These are phyloP conservation scores for Gephyroberyx darwinii DNA, from an alignment of 2,797 vertebrate genomes.

Conservation along the genomic window DNA sequence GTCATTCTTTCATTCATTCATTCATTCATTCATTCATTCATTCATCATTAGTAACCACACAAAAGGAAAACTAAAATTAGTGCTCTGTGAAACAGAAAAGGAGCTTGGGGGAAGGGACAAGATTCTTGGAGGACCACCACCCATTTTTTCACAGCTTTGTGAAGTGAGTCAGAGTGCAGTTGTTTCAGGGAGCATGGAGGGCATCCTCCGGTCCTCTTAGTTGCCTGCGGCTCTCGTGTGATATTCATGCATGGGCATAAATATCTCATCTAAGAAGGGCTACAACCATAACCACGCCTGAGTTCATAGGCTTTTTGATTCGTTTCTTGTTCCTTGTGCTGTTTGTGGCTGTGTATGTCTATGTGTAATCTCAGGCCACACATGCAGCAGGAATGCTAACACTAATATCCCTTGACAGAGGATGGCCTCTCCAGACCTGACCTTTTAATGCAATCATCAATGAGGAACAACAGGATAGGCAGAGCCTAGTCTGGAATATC, in stretches of 20 bases:
- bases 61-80: neutral
- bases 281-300: neutral
- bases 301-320: slow-evolving; percentile 16
- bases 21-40: too few relatives aligned
- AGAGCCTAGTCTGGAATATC: slow-evolving; percentile 38
- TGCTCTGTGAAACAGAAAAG: neutral
- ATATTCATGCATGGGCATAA: neutral
- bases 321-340: slow-evolving; percentile 13
- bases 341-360: slow-evolving; percentile 13
- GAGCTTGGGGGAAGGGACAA: neutral
- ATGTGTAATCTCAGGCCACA: slow-evolving; percentile 46
- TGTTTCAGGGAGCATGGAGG: neutral
- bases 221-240: neutral
- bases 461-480: slow-evolving; percentile 42
- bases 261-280: neutral
- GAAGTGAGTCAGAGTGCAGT: neutral
- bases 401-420: slow-evolving; percentile 71
- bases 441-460: slow-evolving; percentile 61
- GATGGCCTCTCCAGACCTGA: slow-evolving; percentile 61
- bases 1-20: too few relatives aligned
- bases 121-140: neutral
- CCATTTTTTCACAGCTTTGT: neutral
- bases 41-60: slow-evolving; percentile 7
- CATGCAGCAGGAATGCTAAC: slow-evolving; percentile 69
- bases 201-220: slow-evolving; percentile 2